Evolutionary conservation across 2,113 vertebrate genomes (phyloP).

Genomic region (Marmota monax): DNA sequence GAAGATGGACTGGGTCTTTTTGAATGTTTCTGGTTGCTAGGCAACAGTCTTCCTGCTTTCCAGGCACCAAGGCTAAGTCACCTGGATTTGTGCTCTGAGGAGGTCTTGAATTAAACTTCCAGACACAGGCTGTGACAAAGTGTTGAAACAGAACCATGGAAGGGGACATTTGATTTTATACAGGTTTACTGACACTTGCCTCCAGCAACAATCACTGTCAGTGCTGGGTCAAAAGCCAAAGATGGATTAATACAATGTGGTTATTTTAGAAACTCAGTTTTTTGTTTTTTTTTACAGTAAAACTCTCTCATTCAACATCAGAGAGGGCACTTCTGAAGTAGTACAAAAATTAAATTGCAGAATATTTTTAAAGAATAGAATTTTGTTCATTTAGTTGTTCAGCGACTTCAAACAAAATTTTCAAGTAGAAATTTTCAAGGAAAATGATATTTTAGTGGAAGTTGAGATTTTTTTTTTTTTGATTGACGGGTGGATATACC

Average conservation of each 20-base stretch:
- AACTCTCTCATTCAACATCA: neutral
- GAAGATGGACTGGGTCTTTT: slow-evolving; percentile 78
- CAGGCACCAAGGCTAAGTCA: slow-evolving; percentile 68
- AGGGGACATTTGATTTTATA: neutral
- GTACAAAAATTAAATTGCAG: neutral
- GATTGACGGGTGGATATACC: neutral
- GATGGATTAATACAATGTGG: neutral
- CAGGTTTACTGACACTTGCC: neutral
- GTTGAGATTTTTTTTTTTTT: neutral
- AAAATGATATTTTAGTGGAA: slow-evolving; percentile 8
- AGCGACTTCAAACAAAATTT: slow-evolving; percentile 34
- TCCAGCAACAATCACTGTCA: neutral
- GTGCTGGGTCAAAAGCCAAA: slow-evolving; percentile 23
- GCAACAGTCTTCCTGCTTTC: slow-evolving; percentile 74
- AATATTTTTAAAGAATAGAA: slow-evolving; percentile 9
- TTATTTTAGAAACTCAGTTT: slow-evolving; percentile 13
- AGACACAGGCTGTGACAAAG: neutral
- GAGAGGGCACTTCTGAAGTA: neutral
- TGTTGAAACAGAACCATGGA: neutral
- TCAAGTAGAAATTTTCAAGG: neutral
- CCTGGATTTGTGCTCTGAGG: slow-evolving; percentile 70
- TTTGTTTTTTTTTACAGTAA: neutral
- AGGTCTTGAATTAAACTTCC: slow-evolving; percentile 56
- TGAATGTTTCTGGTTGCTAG: slow-evolving; percentile 83
- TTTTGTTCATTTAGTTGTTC: slow-evolving; percentile 5